Evolutionary conservation across 2,113 vertebrate species (phyloP).

Genomic region (Sylvicapra grimmia): DNA sequence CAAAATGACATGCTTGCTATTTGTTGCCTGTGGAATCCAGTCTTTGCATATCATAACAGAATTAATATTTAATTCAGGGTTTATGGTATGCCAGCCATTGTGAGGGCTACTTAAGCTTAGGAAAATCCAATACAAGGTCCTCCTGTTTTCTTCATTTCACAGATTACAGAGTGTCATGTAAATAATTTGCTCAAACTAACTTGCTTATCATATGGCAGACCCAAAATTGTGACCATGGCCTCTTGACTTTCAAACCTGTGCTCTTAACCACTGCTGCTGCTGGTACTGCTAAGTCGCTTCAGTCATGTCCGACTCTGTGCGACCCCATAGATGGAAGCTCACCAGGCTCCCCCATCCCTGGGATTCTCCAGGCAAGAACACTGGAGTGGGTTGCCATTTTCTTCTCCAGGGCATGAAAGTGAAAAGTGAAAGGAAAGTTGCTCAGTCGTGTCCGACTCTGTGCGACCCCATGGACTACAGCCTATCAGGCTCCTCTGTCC

Average conservation of each 20-base stretch:
- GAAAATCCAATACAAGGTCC: neutral
- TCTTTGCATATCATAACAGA: neutral
- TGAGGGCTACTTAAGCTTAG: neutral
- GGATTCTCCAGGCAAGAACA: no score
- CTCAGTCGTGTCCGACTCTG: accelerated
- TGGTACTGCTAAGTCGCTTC: no score
- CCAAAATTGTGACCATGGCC: neutral
- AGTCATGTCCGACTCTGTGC: accelerated
- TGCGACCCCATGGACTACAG: no score
- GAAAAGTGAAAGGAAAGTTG: no score
- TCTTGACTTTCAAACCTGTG: neutral
- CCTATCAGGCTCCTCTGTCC: no score
- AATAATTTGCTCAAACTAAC: neutral
- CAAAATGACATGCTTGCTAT: neutral
- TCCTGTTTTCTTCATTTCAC: neutral
- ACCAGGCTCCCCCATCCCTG: no score
- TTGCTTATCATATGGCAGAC: neutral
- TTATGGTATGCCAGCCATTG: neutral
- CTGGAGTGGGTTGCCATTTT: no score
- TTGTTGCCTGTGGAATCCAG: neutral
- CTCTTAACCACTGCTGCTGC: neutral
- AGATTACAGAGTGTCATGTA: neutral
- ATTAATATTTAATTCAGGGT: neutral
- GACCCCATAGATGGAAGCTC: no score
- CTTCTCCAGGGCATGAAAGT: no score